These are phyloP conservation scores for Malurus elegans DNA, from an alignment of 2,113 vertebrate genomes.

Conservation along the genomic window DNA sequence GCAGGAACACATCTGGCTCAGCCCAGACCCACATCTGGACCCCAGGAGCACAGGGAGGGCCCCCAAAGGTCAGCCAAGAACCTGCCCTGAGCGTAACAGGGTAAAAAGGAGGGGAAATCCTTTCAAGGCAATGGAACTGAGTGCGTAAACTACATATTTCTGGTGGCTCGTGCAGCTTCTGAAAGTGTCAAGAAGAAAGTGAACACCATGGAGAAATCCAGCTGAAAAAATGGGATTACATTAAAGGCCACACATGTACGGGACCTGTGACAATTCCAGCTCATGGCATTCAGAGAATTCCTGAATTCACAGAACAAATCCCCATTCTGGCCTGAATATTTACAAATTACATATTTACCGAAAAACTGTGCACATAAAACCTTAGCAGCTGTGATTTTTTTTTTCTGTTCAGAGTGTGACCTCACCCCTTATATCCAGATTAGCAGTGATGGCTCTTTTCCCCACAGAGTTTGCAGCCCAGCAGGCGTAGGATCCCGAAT, in stretches of 20 bases:
- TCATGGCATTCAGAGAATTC: background rate
- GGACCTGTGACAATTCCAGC: background rate
- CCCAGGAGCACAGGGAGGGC: background rate
- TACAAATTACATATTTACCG: background rate
- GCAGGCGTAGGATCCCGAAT: slow-evolving; percentile 86
- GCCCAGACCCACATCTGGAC: too few relatives aligned
- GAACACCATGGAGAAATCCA: background rate
- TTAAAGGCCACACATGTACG: background rate
- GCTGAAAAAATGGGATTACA: background rate
- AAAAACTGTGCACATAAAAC: background rate
- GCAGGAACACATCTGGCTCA: background rate
- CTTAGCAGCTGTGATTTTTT: background rate
- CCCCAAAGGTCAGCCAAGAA: background rate
- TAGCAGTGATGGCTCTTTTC: slow-evolving; percentile 79
- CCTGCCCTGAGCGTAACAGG: background rate
- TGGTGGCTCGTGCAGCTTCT: background rate
- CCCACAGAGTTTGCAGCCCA: slow-evolving; percentile 85
- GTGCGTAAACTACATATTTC: background rate
- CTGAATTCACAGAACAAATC: background rate
- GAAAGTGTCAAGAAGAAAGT: background rate
- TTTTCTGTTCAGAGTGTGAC: background rate
- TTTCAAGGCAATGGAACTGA: background rate
- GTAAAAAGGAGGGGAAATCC: background rate
- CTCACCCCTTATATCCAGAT: slow-evolving; percentile 87
- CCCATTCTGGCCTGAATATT: background rate